Evolutionary conservation across 2,888 invertebrate species (phyloP), one percentile per base, ranked within the genome.

Genomic region (Folsomia candida): DNA sequence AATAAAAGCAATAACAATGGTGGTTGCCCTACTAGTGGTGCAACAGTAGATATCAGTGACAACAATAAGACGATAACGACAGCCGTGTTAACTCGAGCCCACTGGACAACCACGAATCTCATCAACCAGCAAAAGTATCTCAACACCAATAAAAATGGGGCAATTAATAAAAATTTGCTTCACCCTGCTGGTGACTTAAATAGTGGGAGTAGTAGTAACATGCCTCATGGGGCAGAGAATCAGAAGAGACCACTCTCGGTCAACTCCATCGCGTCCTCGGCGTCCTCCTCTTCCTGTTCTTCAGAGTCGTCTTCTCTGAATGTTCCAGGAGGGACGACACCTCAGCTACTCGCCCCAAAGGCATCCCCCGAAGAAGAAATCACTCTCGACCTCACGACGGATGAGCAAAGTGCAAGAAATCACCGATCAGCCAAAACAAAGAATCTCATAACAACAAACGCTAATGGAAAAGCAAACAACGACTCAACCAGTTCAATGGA

Each of bases 331-430:
- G n/a, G n/a, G n/a, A n/a, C n/a, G 37, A 37, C 14, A 9, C 37
- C 37, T 37, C 91, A 85, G 93, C n/a, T n/a, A n/a, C n/a, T n/a
- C 82, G 93, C 94, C 67, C 93, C 93, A 47, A 91, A 92, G 66
- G 94, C 94, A 83, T 93, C 93, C 79, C 85, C 94, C 80, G 93
- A 91, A 72, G 91, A 92, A 81, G 89, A 81, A 71, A 81, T 37
- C 37, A 4, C 37, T 37, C 37, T 14, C 4, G 37, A 37, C 14
- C 14, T 37, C 6, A 14, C 4, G 81, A 81, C 67, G 77, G 77
- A 63, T 77, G 76, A 14, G 76, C 74, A 73, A 26, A 67, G 14
- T 24, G 20, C 9, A 51, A 68, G 25, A 63, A 67, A 63, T 71
- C 68, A 75, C 74, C 76, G 73, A 60, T 74, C 76, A 78, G 78